Conservation (phyloP, 2,888 invertebrate genomes). For the Agelastica alni region DNA sequence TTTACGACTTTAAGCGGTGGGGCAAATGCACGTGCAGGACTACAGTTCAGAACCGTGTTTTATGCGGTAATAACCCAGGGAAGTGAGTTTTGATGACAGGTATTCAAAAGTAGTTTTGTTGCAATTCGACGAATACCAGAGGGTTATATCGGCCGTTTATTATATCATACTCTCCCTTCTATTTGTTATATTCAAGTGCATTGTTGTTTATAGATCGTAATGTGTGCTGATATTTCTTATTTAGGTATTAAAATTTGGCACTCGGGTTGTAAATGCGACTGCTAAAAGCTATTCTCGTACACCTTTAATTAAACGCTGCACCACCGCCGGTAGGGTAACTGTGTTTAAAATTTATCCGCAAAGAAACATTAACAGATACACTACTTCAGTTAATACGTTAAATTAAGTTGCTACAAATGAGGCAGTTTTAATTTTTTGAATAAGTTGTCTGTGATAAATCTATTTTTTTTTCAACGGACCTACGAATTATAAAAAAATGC, state of each 20-base stretch:
- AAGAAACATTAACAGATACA: no score
- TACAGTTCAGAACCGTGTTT: constrained; percentile 57
- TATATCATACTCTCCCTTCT: constrained; percentile 52
- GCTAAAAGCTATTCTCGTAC: constrained; percentile 3
- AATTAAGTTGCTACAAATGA: no score
- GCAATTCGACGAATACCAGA: constrained; percentile 51
- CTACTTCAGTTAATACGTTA: no score
- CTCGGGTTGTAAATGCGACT: constrained; percentile 46
- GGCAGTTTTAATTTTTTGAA: no score
- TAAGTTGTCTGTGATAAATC: no score
- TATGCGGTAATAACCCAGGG: constrained; percentile 56
- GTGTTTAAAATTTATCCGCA: no score
- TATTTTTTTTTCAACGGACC: no score
- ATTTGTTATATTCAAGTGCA: constrained; percentile 50
- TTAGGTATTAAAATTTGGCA: constrained; percentile 51
- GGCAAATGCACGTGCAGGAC: constrained; percentile 56
- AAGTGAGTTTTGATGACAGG: constrained; percentile 58
- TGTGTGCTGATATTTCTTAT: constrained; percentile 45
- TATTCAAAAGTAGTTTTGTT: constrained; percentile 50
- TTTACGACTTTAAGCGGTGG: constrained; percentile 51
- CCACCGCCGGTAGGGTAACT: no score
- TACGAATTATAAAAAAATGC: no score
- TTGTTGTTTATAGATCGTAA: constrained; percentile 34
- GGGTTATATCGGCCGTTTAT: constrained; percentile 53
- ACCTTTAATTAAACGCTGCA: constrained; percentile 14